phyloP scores from a whole-genome alignment of 2,797 vertebrate species.

The Sebastes steindachneri region DNA sequence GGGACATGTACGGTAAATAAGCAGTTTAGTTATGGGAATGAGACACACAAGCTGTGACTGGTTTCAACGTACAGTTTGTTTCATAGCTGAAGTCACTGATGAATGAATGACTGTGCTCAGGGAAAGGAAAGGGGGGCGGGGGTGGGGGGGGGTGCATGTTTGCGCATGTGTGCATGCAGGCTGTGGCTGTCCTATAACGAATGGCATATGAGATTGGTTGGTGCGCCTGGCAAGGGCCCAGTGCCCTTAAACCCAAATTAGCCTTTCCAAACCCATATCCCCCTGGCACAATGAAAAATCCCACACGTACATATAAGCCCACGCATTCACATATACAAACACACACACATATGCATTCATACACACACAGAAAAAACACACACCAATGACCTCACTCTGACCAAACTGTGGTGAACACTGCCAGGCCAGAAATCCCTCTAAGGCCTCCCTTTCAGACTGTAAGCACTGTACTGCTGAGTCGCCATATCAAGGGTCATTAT shows the following conservation, averaged over 20 bases:
- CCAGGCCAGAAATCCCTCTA: constrained; percentile 69
- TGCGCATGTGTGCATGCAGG: constrained; percentile 58
- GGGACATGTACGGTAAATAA: constrained; percentile 11
- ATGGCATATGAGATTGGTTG: constrained; percentile 67
- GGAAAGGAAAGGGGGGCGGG: constrained; percentile 3
- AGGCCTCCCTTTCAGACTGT: constrained; percentile 71
- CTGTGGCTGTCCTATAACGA: constrained; percentile 54
- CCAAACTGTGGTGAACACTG: constrained; percentile 57
- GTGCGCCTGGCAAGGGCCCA: constrained; percentile 68
- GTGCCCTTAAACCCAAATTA: constrained; percentile 80
- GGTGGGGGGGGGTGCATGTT: constrained; percentile 24
- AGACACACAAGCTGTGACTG: constrained; percentile 44
- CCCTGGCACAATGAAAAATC: constrained; percentile 73
- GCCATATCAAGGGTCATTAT: constrained; percentile 68
- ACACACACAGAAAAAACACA: constrained; percentile 3
- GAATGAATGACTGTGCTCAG: constrained; percentile 55
- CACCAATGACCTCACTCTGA: constrained; percentile 67
- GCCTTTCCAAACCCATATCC: constrained; percentile 77
- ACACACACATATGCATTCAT: background rate
- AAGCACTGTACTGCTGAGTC: constrained; percentile 70
- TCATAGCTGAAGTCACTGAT: constrained; percentile 44
- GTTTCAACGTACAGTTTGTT: constrained; percentile 36
- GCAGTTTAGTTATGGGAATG: constrained; percentile 1
- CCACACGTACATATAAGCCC: constrained; percentile 45
- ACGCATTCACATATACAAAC: constrained; percentile 42